Evolutionary conservation across 2,113 vertebrate species (phyloP), one percentile per base, ranked within the genome.

Genomic region (Hippocampus zosterae): DNA sequence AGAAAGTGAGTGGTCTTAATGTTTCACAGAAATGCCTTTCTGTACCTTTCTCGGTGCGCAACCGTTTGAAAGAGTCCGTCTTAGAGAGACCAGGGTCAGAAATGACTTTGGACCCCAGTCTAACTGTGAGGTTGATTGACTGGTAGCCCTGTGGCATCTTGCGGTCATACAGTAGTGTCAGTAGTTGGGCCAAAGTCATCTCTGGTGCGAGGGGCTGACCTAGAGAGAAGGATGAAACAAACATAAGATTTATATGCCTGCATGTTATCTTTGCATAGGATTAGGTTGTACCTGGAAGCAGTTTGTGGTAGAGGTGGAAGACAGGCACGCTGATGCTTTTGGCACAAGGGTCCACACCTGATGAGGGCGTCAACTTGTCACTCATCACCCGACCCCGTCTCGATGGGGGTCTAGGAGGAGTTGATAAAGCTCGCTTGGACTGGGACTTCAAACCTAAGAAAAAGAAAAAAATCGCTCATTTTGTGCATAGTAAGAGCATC

Each of bases 321-420:
- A 98, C 96, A 4, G 97, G 96, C 62, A 99, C 95, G 50, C 96
- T 98, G 87, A 99, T 97, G 72, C 95, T 96, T 90, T 98, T 98
- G 87, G 88, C 93, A 66, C 96, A 93, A 21, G 96, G 87, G 68
- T 99, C 97, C 41, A 93, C 90, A 74, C 94, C 93, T 3, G 96
- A 95, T 50, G 95, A 88, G 27, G 92, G 79, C 10, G 94, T 93
- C 75, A 96, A 89, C 91, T 98, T 98, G 90, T 98, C 96, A 1
- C 94, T 90, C 83, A 96, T 90, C 70, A 96, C 91, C 29, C 97
- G 94, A n/a, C 97, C 97, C 86, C 97, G 89, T 65, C 97, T 91
- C 12, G 97, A 98, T 0, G 97, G 97, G 33, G 97, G 97, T n/a
- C 97, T 93, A 40, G 96, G 96, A 29, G 97, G 96, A 0, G 95